Conservation (phyloP, 2,888 invertebrate species). For the Sicus ferrugineus region DNA sequence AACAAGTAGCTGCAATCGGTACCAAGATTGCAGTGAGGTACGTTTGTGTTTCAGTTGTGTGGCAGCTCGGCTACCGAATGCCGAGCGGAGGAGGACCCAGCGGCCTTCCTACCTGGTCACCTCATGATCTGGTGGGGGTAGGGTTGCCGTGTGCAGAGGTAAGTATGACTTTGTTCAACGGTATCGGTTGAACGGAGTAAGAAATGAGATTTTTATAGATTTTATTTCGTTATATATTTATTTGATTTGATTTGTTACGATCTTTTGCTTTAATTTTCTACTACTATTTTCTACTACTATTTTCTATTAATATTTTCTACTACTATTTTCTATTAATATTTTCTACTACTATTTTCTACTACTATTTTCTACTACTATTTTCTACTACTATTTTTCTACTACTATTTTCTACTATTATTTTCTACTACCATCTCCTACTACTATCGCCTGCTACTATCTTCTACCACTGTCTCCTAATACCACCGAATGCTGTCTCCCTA, state of each 20-base stretch:
- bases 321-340: too few species aligned
- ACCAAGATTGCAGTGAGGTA: constrained; percentile 56
- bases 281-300: neutral
- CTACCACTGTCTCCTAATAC: neutral
- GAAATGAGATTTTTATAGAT: constrained; percentile 48
- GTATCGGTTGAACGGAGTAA: constrained; percentile 68
- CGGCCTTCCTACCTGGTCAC: neutral
- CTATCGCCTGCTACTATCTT: neutral
- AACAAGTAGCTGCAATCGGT: constrained; percentile 54
- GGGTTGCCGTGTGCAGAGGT: constrained; percentile 53
- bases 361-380: neutral
- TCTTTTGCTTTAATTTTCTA: constrained; percentile 33
- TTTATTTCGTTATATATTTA: constrained; percentile 39
- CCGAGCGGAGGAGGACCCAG: neutral
- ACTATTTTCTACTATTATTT: constrained; percentile 2
- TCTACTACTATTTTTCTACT: neutral
- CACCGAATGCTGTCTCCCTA: neutral
- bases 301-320: neutral
- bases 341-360: neutral
- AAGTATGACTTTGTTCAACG: constrained; percentile 68
- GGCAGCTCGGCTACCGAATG: neutral
- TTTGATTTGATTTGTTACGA: constrained; percentile 43
- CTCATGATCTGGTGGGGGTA: neutral
- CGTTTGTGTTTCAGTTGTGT: constrained; percentile 41
- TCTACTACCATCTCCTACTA: constrained; percentile 15